These are phyloP conservation scores for Spilogale gracilis DNA, from an alignment of 2,113 vertebrate species.

Conservation along the genomic window DNA sequence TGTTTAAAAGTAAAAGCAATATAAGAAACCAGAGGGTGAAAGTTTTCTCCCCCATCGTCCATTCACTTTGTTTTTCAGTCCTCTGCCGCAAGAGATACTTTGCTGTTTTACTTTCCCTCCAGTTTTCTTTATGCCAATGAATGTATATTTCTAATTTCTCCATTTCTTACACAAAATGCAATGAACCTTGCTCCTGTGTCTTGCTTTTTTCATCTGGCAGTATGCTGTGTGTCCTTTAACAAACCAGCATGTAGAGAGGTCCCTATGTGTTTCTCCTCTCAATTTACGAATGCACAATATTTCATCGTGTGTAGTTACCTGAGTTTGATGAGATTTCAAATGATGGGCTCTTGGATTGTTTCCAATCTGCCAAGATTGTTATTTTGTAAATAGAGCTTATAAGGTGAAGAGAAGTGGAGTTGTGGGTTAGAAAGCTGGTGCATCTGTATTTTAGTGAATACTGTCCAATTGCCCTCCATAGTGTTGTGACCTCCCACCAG, in stretches of 20 bases:
- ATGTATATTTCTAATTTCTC: background rate
- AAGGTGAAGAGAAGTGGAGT: background rate
- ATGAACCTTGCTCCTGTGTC: background rate
- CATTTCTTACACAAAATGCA: constrained; percentile 14
- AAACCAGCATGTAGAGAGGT: background rate
- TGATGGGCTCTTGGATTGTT: background rate
- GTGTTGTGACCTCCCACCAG: background rate
- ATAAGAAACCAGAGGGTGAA: background rate
- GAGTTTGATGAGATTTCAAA: background rate
- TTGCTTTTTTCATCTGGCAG: background rate
- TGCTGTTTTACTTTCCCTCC: constrained; percentile 26
- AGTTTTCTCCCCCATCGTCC: background rate
- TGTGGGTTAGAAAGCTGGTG: constrained; percentile 3
- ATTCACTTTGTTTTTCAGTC: background rate
- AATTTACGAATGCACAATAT: background rate
- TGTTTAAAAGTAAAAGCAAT: constrained; percentile 36
- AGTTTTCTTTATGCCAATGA: constrained; percentile 52
- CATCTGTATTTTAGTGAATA: constrained; percentile 38
- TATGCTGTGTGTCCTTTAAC: background rate
- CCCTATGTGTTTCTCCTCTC: background rate
- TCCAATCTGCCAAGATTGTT: background rate
- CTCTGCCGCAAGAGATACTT: background rate
- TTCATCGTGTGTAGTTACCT: background rate
- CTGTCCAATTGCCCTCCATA: constrained; percentile 27
- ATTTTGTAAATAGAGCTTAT: background rate